Evolutionary conservation across 2,888 invertebrate genomes (phyloP).

Genomic region (Phyllotreta cruciferae): DNA sequence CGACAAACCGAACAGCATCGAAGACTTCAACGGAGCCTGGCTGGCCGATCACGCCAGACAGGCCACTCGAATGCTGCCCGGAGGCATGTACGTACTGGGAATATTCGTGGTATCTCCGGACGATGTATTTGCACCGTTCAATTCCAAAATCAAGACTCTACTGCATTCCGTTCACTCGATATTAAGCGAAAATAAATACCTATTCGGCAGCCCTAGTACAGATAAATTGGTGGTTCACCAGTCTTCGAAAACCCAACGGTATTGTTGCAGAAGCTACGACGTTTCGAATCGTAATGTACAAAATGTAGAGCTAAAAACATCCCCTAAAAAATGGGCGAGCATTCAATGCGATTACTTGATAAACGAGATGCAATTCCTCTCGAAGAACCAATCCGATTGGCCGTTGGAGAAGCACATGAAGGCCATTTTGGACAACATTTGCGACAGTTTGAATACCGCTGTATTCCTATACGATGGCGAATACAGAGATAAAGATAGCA

Average conservation of each 20-base stretch:
- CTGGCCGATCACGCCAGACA: conserved; percentile 84
- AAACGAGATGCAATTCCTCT: conserved; percentile 76
- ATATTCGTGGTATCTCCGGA: conserved; percentile 77
- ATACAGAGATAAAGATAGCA: conserved; percentile 68
- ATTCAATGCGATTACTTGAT: conserved; percentile 79
- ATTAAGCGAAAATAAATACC: conserved; percentile 64
- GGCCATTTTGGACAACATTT: conserved; percentile 62
- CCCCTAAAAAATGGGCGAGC: conserved; percentile 77
- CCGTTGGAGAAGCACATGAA: conserved; percentile 74
- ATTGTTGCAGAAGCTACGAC: conserved; percentile 72
- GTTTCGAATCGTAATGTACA: conserved; percentile 65
- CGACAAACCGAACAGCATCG: conserved; percentile 55
- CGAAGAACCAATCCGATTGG: conserved; percentile 67
- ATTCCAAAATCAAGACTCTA: conserved; percentile 67
- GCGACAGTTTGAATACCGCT: conserved; percentile 68
- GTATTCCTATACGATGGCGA: conserved; percentile 79
- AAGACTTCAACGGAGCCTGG: conserved; percentile 71
- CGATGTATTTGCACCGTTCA: conserved; percentile 67
- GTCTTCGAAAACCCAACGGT: conserved; percentile 63
- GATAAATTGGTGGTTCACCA: conserved; percentile 74
- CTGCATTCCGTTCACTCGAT: conserved; percentile 66
- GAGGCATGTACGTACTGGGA: conserved; percentile 86
- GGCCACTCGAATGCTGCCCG: conserved; percentile 89
- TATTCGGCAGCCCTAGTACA: conserved; percentile 66
- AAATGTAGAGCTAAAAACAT: conserved; percentile 80